phyloP scores from a whole-genome alignment of 2,888 invertebrate species.

The Melieria crassipennis region DNA sequence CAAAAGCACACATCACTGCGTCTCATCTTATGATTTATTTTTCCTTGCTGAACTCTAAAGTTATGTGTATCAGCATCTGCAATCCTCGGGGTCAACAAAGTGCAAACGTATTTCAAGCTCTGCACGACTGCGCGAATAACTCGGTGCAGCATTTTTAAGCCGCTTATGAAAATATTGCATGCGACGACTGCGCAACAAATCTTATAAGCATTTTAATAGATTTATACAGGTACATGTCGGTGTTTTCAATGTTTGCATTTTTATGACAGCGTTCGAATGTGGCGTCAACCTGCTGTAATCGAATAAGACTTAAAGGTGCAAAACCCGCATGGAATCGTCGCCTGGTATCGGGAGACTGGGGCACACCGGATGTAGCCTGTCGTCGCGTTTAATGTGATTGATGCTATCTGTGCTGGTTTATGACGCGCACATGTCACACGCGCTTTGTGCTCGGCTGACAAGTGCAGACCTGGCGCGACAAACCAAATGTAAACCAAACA shows the following conservation, averaged over 20 bases:
- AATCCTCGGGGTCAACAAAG: no score
- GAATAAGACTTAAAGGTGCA: no score
- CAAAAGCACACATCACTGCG: no score
- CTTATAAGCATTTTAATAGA: not conserved
- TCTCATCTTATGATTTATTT: no score
- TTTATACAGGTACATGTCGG: not conserved
- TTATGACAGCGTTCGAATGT: not conserved
- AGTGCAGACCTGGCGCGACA: not conserved
- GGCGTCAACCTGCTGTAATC: not conserved
- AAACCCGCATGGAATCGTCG: not conserved
- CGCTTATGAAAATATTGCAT: not conserved
- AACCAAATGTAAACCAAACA: not conserved
- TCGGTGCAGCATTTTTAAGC: no score
- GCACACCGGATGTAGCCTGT: conserved; percentile 8
- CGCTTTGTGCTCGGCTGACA: not conserved
- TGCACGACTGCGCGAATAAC: no score
- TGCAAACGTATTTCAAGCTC: no score
- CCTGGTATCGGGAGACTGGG: not conserved
- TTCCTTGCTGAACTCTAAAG: no score
- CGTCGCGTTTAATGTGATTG: conserved; percentile 14
- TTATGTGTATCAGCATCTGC: no score
- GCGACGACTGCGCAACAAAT: not conserved
- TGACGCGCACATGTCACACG: not conserved
- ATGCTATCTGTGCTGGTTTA: conserved; percentile 10
- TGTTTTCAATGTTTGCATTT: not conserved